A percentile compares a stretch with the other conserved stretches of the same genome.
phyloP scores from a whole-genome alignment of 2,113 vertebrate species.

The Dolichotis patagonum region DNA sequence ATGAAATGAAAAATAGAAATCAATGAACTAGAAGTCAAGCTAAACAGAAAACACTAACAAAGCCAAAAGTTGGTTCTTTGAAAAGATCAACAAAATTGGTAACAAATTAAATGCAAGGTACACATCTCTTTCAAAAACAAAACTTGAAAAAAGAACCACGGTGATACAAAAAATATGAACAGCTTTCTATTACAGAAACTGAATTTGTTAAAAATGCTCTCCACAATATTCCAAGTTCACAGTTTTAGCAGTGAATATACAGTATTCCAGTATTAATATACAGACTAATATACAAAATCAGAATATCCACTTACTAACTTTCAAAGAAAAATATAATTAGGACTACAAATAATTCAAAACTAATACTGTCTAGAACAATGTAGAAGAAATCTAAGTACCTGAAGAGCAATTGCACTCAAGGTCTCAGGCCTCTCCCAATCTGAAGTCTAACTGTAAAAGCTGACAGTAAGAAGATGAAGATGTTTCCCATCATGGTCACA shows the following conservation, averaged over 20 bases:
- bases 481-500: not conserved
- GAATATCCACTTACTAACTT: not conserved
- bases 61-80: not conserved
- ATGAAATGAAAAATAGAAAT: constrained; percentile 18
- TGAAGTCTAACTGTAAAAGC: not conserved
- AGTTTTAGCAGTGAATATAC: constrained; percentile 18
- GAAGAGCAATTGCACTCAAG: not conserved
- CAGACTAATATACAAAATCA: not conserved
- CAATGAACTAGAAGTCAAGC: not conserved
- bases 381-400: not conserved
- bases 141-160: not conserved
- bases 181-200: constrained; percentile 36
- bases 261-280: constrained; percentile 27
- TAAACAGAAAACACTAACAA: constrained; percentile 29
- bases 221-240: not conserved
- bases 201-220: not conserved
- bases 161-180: constrained; percentile 36
- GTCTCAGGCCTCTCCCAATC: not conserved
- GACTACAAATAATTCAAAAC: not conserved
- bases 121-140: constrained; percentile 17
- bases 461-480: not conserved
- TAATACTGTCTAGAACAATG: not conserved
- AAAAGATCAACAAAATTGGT: constrained; percentile 25
- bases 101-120: constrained; percentile 27
- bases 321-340: constrained; percentile 11